A percentile compares a stretch with the other conserved stretches of the same genome.
phyloP scores from a whole-genome alignment of 2,797 vertebrate genomes.

The Apogon talboti region DNA sequence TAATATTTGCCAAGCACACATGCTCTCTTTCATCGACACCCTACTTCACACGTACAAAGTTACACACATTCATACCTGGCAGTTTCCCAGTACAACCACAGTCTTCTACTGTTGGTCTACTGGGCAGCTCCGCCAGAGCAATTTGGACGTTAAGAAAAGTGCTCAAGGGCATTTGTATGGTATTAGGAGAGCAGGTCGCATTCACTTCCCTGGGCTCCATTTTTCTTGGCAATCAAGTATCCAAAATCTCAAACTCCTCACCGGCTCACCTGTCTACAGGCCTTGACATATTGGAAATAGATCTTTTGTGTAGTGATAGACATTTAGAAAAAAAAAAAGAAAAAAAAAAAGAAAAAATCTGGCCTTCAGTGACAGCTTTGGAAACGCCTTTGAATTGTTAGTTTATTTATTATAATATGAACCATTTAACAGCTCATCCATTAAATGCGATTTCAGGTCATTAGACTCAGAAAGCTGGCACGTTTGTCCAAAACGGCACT shows the following conservation, averaged over 20 bases:
- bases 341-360: constrained; percentile 24
- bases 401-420: background rate
- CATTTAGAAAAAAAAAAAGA: constrained; percentile 23
- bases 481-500: background rate
- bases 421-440: constrained; percentile 4
- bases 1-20: constrained; percentile 78
- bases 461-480: background rate
- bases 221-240: constrained; percentile 53
- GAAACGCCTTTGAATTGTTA: background rate
- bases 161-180: constrained; percentile 64
- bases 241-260: constrained; percentile 43
- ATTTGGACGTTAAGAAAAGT: constrained; percentile 59
- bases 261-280: constrained; percentile 38
- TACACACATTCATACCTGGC: constrained; percentile 67
- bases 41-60: constrained; percentile 66
- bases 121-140: constrained; percentile 58
- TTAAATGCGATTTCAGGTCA: background rate
- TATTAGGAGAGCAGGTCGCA: constrained; percentile 44
- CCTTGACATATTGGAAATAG: constrained; percentile 19
- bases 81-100: constrained; percentile 65
- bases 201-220: constrained; percentile 40
- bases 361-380: constrained; percentile 17
- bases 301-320: constrained; percentile 42
- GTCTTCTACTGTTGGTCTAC: constrained; percentile 64
- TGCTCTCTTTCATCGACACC: constrained; percentile 70